These are phyloP conservation scores for Drosophila prolongata DNA, from an alignment of 2,888 invertebrate species.

Conservation along the genomic window DNA sequence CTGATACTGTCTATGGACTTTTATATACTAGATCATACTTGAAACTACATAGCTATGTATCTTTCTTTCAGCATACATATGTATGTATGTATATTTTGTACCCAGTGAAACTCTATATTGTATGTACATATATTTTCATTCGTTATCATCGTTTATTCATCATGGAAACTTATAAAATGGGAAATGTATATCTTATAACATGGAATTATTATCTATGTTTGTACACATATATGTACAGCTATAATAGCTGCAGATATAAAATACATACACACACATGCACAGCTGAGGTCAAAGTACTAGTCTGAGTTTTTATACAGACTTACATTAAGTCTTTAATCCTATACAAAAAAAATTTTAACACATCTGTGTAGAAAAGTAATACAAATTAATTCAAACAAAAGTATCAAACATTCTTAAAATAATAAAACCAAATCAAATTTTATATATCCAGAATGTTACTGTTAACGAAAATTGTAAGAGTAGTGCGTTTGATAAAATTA, in stretches of 20 bases:
- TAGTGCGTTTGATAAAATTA: too few relatives aligned
- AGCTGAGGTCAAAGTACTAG: background rate
- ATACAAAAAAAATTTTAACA: background rate
- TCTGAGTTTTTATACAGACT: background rate
- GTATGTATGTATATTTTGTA: background rate
- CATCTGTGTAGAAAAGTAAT: too few relatives aligned
- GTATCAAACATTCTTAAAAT: too few relatives aligned
- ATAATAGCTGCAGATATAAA: constrained; percentile 20
- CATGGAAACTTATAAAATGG: constrained; percentile 2
- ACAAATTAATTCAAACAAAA: too few relatives aligned
- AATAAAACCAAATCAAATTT: too few relatives aligned
- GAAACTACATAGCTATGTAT: too few relatives aligned
- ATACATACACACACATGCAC: constrained; percentile 3
- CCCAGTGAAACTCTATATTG: background rate
- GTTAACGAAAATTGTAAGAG: too few relatives aligned
- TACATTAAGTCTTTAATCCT: too few relatives aligned
- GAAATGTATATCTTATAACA: constrained; percentile 21
- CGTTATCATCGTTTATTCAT: constrained; percentile 2
- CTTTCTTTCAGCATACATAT: background rate
- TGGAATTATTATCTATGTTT: constrained; percentile 40
- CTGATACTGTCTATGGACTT: background rate
- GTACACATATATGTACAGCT: constrained; percentile 21
- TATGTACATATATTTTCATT: background rate
- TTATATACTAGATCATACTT: constrained; percentile 11
- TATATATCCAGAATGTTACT: too few relatives aligned